Percentiles rank a stretch among this genome's conserved stretches.
Evolutionary conservation across 2,888 invertebrate species (phyloP).

Genomic region (Archips crataeganus): DNA sequence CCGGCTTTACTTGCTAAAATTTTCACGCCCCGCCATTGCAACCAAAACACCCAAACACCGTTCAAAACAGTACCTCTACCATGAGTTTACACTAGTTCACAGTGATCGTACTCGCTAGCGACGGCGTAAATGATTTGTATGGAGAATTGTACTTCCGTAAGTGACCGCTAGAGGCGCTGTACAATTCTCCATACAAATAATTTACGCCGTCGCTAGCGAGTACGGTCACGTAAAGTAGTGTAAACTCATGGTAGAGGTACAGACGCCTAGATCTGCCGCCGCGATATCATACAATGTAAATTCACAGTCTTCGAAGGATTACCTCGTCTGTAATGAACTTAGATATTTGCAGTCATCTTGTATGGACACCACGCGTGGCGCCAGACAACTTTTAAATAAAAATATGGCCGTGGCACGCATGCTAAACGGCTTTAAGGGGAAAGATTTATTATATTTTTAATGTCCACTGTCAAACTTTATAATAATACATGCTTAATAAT

Average conservation of each 20-base stretch:
- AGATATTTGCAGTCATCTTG: constrained; percentile 36
- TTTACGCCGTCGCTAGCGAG: too few species aligned
- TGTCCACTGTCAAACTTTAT: neutral
- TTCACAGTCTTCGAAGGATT: neutral
- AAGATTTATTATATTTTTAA: constrained; percentile 14
- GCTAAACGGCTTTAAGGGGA: constrained; percentile 47
- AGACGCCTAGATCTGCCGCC: constrained; percentile 23
- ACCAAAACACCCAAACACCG: constrained; percentile 25
- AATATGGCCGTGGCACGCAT: constrained; percentile 53
- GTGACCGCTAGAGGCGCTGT: too few species aligned
- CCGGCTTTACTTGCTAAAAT: too few species aligned
- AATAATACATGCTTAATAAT: too few species aligned
- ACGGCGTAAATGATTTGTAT: too few species aligned
- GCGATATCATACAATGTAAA: constrained; percentile 33
- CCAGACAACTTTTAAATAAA: constrained; percentile 60
- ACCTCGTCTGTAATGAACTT: constrained; percentile 1
- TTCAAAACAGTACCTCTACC: too few species aligned
- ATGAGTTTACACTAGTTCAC: too few species aligned
- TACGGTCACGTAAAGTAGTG: too few species aligned
- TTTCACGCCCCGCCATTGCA: neutral
- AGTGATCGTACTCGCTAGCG: too few species aligned
- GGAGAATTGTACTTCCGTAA: too few species aligned
- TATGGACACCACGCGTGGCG: constrained; percentile 56
- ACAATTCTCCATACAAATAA: too few species aligned
- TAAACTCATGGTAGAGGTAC: too few species aligned